Percentiles rank a stretch among this genome's conserved stretches.
phyloP scores from a whole-genome alignment of 2,113 vertebrate species.

The Elephas maximus region DNA sequence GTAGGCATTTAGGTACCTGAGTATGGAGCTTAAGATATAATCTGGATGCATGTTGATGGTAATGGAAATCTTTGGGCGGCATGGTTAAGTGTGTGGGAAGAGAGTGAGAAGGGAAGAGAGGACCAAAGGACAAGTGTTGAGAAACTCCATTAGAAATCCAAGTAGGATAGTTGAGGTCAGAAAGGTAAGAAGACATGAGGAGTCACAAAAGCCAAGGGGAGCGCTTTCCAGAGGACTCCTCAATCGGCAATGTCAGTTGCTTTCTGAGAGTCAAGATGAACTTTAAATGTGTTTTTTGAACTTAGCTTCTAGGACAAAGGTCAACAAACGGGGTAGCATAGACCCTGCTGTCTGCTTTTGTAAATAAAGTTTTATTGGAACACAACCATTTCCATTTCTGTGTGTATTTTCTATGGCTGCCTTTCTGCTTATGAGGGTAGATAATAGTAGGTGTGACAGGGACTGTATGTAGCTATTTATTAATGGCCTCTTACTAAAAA shows the following conservation, averaged over 20 bases:
- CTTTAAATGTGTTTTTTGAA: neutral
- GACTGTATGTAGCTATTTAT: neutral
- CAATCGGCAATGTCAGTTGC: neutral
- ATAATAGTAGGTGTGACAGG: neutral
- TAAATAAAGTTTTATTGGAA: neutral
- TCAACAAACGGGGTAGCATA: neutral
- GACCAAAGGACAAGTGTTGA: neutral
- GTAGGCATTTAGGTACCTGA: neutral
- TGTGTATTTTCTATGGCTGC: neutral
- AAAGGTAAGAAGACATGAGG: neutral
- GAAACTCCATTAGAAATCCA: neutral
- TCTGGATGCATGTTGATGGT: neutral
- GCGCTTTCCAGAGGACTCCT: neutral
- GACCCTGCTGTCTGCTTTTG: neutral
- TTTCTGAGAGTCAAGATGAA: slow-evolving; percentile 25
- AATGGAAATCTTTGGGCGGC: neutral
- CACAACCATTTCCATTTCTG: neutral
- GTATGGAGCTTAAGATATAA: neutral
- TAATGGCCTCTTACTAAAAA: neutral
- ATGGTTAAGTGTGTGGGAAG: neutral
- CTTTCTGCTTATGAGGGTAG: neutral
- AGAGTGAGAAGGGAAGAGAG: neutral
- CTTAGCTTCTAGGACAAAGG: neutral
- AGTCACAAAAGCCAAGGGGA: neutral
- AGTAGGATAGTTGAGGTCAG: neutral